phyloP scores from a whole-genome alignment of 2,113 vertebrate genomes.

The Melanotaenia duboulayi region DNA sequence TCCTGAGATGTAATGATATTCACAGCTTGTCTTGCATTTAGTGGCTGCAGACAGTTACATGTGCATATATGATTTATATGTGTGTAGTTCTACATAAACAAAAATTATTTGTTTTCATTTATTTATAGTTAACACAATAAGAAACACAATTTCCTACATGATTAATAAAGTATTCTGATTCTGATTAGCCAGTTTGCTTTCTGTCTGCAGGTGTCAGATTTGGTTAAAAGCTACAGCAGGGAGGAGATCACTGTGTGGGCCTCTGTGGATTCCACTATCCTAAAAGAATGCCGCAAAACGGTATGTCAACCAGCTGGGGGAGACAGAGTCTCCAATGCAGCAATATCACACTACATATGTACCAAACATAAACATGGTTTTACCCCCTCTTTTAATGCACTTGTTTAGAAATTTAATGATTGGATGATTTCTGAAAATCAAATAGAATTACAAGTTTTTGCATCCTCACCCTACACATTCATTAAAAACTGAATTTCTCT shows the following conservation, averaged over 20 bases:
- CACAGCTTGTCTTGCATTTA: too few species aligned
- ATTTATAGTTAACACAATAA: too few species aligned
- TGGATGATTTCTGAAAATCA: neutral
- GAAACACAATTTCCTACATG: too few species aligned
- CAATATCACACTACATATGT: neutral
- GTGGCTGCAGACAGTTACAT: too few species aligned
- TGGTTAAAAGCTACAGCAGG: slow-evolving; percentile 82
- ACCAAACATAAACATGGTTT: neutral
- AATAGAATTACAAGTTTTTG: neutral
- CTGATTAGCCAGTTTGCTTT: neutral
- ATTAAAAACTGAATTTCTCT: neutral
- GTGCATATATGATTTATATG: too few species aligned
- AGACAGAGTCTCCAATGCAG: slow-evolving; percentile 18
- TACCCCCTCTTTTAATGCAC: neutral
- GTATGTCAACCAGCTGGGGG: slow-evolving; percentile 70
- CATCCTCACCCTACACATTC: neutral
- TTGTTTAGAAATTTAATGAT: neutral
- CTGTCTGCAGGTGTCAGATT: slow-evolving; percentile 78
- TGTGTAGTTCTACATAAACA: too few species aligned
- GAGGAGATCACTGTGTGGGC: slow-evolving; percentile 87
- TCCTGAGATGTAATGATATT: too few species aligned
- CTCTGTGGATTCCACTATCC: slow-evolving; percentile 66
- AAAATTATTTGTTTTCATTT: too few species aligned
- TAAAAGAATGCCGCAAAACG: slow-evolving; percentile 82
- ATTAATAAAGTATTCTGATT: too few species aligned